Conservation (phyloP, 1,140 invertebrate species). For the Brachionus angularis region DNA sequence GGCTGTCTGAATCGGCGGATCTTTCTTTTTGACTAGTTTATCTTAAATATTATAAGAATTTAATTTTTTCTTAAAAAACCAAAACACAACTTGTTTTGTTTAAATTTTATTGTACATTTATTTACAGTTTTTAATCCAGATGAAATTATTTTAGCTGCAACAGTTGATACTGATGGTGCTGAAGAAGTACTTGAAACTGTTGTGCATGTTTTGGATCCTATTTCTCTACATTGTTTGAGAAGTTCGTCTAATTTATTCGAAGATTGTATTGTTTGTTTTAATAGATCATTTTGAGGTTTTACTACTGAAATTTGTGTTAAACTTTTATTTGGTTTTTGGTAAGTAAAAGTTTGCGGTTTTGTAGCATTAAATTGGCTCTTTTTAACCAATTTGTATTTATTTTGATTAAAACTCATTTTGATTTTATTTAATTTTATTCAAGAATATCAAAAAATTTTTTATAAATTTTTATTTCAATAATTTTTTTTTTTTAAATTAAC, state of each 20-base stretch:
- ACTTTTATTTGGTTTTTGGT: background rate
- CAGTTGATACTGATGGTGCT: background rate
- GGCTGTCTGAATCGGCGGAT: background rate
- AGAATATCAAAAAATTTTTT: too few species aligned
- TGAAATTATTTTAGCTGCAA: too few species aligned
- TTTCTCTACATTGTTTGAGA: slow-evolving; percentile 17
- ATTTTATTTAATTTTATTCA: too few species aligned
- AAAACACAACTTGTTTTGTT: too few species aligned
- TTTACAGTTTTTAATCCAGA: too few species aligned
- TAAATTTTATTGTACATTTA: background rate
- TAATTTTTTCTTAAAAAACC: background rate
- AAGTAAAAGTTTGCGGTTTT: background rate
- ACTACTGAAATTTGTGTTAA: too few species aligned
- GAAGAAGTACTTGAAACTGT: background rate
- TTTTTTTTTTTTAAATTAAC: too few species aligned
- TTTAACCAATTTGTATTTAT: too few species aligned
- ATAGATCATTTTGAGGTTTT: background rate
- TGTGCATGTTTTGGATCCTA: background rate
- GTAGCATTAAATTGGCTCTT: too few species aligned
- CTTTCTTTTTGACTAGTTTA: background rate
- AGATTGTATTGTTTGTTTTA: slow-evolving; percentile 17
- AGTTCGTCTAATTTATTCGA: slow-evolving; percentile 33
- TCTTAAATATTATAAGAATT: background rate
- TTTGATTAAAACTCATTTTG: too few species aligned
- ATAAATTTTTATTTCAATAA: too few species aligned